Evolutionary conservation across 2,113 vertebrate species (phyloP).

Genomic region (Engraulis encrasicolus): DNA sequence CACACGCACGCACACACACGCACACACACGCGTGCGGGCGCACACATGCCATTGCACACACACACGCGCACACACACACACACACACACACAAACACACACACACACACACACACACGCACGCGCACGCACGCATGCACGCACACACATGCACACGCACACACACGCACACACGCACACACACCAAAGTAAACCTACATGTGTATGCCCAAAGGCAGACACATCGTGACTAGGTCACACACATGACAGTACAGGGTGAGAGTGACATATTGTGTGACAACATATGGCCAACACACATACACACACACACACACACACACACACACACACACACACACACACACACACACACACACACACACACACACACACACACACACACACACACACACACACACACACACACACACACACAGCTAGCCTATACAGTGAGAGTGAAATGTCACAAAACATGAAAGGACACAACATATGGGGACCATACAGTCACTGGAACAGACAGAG

Average conservation of each 20-base stretch:
- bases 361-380: background rate
- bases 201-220: too few species aligned
- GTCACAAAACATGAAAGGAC: too few species aligned
- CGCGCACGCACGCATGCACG: background rate
- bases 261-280: too few species aligned
- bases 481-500: background rate
- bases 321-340: background rate
- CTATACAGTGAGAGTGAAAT: too few species aligned
- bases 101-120: conserved; percentile 22
- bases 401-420: background rate
- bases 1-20: conserved; percentile 36
- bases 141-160: conserved; percentile 15
- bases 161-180: background rate
- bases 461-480: too few species aligned
- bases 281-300: background rate
- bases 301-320: background rate
- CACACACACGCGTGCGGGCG: background rate
- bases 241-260: conserved; percentile 47
- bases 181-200: too few species aligned
- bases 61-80: conserved; percentile 23
- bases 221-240: too few species aligned
- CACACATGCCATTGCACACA: conserved; percentile 25
- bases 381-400: background rate
- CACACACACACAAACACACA: background rate
- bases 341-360: background rate